These are phyloP conservation scores for Rhingia rostrata DNA, from an alignment of 2,888 invertebrate species.

Conservation along the genomic window DNA sequence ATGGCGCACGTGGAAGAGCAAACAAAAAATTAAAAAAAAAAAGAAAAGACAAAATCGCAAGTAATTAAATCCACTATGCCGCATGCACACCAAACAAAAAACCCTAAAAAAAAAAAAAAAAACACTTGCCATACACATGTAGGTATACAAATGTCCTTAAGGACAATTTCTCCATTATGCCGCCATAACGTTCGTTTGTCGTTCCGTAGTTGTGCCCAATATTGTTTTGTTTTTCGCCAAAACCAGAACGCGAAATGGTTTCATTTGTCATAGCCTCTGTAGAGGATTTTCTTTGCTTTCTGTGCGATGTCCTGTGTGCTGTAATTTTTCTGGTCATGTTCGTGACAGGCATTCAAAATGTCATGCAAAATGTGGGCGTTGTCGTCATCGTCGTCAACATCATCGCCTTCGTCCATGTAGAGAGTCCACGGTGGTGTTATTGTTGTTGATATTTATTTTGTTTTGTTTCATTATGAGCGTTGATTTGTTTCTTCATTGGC, in stretches of 20 bases:
- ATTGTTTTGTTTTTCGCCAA: neutral
- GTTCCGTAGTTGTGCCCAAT: neutral
- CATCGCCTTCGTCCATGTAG: slow-evolving; percentile 11
- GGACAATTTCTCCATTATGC: slow-evolving; percentile 17
- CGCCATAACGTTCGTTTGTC: slow-evolving; percentile 1
- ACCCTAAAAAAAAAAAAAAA: neutral
- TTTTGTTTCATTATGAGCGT: slow-evolving; percentile 57
- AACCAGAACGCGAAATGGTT: slow-evolving; percentile 53
- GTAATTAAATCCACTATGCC: slow-evolving; percentile 49
- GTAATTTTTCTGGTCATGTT: slow-evolving; percentile 66
- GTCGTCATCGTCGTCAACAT: slow-evolving; percentile 9
- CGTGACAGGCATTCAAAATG: slow-evolving; percentile 73
- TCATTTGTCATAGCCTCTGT: slow-evolving; percentile 57
- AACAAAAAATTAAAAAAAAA: neutral
- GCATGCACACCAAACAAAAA: slow-evolving; percentile 17
- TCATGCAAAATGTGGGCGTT: slow-evolving; percentile 70
- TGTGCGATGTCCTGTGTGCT: slow-evolving; percentile 42
- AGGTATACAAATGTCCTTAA: slow-evolving; percentile 34
- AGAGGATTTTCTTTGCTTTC: slow-evolving; percentile 49
- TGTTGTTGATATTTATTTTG: slow-evolving; percentile 37
- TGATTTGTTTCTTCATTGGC: slow-evolving; percentile 48
- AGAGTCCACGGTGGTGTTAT: no score
- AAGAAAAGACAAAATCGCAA: slow-evolving; percentile 24
- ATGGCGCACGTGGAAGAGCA: neutral
- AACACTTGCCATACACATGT: neutral